A percentile compares a stretch with the other conserved stretches of the same genome.
These are phyloP conservation scores for Eutolmus rufibarbis DNA, from an alignment of 2,888 invertebrate species.

Conservation along the genomic window DNA sequence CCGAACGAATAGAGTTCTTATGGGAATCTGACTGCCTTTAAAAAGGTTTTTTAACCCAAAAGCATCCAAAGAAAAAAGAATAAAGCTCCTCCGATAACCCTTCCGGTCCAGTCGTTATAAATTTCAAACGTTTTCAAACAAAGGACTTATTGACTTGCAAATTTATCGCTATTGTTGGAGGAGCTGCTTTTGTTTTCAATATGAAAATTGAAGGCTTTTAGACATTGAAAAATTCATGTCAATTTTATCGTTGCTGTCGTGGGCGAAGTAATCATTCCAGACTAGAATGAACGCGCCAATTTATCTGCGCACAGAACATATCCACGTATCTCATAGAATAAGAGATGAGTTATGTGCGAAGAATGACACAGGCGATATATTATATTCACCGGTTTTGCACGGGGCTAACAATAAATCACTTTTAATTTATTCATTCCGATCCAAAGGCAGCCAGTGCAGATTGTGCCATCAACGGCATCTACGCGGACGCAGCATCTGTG, in stretches of 20 bases:
- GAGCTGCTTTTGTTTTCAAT: background rate
- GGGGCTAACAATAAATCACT: background rate
- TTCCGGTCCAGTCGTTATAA: conserved; percentile 29
- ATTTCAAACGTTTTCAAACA: conserved; percentile 26
- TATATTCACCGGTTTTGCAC: background rate
- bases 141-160: conserved; percentile 29
- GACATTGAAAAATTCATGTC: conserved; percentile 24
- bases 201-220: conserved; percentile 16
- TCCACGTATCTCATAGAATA: background rate
- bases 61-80: background rate
- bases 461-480: background rate
- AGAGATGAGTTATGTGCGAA: background rate
- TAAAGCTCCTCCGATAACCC: background rate
- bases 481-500: background rate
- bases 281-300: background rate
- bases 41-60: conserved; percentile 15
- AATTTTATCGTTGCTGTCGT: background rate
- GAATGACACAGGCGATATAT: background rate
- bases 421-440: background rate
- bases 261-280: background rate
- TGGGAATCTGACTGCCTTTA: conserved; percentile 28
- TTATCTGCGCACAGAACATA: background rate
- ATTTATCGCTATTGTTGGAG: conserved; percentile 25
- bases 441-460: background rate
- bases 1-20: background rate